Evolutionary conservation across 2,888 invertebrate genomes (phyloP).

Genomic region (Sabellastarte sp.): DNA sequence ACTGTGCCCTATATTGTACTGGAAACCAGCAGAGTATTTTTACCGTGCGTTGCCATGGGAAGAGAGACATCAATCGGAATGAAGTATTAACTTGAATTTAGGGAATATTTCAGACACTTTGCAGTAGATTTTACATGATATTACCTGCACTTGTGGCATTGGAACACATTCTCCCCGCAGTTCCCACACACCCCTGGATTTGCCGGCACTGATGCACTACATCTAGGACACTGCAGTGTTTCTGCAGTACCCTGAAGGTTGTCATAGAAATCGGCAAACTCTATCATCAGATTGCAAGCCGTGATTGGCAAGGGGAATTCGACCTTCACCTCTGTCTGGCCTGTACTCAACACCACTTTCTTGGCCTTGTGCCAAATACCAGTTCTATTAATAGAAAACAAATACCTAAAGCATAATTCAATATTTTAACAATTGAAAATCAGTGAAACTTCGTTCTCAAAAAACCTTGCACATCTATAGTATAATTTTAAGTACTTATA

Average conservation of each 20-base stretch:
- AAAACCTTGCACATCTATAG: too few relatives aligned
- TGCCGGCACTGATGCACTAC: conserved; percentile 93
- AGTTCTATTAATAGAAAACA: conserved; percentile 36
- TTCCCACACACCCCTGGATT: conserved; percentile 96
- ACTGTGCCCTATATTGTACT: too few relatives aligned
- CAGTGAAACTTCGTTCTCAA: too few relatives aligned
- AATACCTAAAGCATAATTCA: not conserved
- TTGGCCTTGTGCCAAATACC: conserved; percentile 95
- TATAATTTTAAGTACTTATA: too few relatives aligned
- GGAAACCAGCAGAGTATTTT: too few relatives aligned
- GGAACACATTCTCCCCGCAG: conserved; percentile 98
- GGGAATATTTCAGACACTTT: too few relatives aligned
- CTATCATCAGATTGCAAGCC: conserved; percentile 97
- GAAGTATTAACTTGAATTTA: too few relatives aligned
- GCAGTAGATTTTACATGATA: too few relatives aligned
- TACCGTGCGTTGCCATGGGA: too few relatives aligned
- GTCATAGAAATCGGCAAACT: conserved; percentile 96
- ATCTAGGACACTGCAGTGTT: conserved; percentile 91
- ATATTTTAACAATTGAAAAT: not conserved
- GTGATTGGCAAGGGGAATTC: conserved; percentile 96
- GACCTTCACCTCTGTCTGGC: conserved; percentile 90
- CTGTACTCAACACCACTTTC: conserved; percentile 82
- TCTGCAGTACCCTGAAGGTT: conserved; percentile 76
- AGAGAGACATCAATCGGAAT: too few relatives aligned
- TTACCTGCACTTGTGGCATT: conserved; percentile 98